phyloP scores from a whole-genome alignment of 2,797 vertebrate species.

The Gila robusta region DNA sequence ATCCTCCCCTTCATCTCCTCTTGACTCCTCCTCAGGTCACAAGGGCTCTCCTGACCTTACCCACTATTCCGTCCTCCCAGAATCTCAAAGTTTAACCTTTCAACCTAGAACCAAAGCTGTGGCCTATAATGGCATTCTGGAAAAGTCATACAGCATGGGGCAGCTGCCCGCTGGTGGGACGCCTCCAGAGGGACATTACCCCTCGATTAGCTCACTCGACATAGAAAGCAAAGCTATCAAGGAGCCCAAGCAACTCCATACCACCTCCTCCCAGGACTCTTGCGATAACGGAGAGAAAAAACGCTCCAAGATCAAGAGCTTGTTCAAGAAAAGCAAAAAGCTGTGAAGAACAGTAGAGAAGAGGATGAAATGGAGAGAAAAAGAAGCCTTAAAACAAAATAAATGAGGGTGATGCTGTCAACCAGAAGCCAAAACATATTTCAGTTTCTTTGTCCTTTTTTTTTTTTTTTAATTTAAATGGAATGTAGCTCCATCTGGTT shows the following conservation, averaged over 20 bases:
- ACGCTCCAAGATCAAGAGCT: slow-evolving; percentile 96
- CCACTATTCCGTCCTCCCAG: slow-evolving; percentile 76
- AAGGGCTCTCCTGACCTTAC: slow-evolving; percentile 91
- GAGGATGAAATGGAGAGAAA: slow-evolving; percentile 43
- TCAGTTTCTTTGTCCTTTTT: slow-evolving; percentile 66
- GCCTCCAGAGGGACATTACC: slow-evolving; percentile 83
- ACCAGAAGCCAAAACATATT: slow-evolving; percentile 74
- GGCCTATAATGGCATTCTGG: slow-evolving; percentile 94
- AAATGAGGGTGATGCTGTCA: slow-evolving; percentile 64
- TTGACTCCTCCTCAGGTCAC: slow-evolving; percentile 80
- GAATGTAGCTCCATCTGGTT: slow-evolving; percentile 88
- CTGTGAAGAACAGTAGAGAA: slow-evolving; percentile 40
- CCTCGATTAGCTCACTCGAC: slow-evolving; percentile 86
- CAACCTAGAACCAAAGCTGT: slow-evolving; percentile 79
- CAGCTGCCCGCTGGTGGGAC: slow-evolving; percentile 86
- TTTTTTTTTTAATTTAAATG: slow-evolving; percentile 71
- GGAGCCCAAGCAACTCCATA: slow-evolving; percentile 85
- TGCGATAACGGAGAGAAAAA: slow-evolving; percentile 94
- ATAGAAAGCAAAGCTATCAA: slow-evolving; percentile 84
- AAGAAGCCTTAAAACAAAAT: slow-evolving; percentile 73
- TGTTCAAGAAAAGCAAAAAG: slow-evolving; percentile 94
- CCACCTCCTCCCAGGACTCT: slow-evolving; percentile 90
- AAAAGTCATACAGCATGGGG: slow-evolving; percentile 97
- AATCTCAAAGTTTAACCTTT: slow-evolving; percentile 90
- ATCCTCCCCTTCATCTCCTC: slow-evolving; percentile 77